Evolutionary conservation across 2,797 vertebrate species (phyloP), one percentile per base, ranked within the genome.

Genomic region (Trachops cirrhosus): DNA sequence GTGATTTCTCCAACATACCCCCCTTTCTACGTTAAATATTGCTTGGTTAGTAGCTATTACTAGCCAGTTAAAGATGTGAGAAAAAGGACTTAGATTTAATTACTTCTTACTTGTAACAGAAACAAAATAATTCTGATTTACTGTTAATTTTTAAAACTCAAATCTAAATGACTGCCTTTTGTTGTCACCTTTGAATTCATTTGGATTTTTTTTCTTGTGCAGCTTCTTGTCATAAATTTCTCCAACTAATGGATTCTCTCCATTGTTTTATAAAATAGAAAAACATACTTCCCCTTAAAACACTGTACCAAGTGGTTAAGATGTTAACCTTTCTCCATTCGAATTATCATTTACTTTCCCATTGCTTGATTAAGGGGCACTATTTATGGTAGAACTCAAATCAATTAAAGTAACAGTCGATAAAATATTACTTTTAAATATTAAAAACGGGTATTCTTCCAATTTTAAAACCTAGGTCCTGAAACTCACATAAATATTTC

Each of bases 311-410:
- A 50, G 12, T 95, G 96, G 98, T 97, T 98, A 97, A 97, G 94
- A 93, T 57, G 57, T 98, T 96, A 96, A 57, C 88, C 68, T 97
- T 97, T 97, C 97, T 97, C 96, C 26, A 22, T 64, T 94, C 59
- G 96, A 96, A 96, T 98, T 98, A 90, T 94, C 32, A 91, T 93
- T 97, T 97, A 97, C 93, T 86, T 93, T 62, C 83, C 44, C 67
- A 32, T 68, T 96, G 67, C 86, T 97, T 62, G 18, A 64, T 96
- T 97, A 95, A 16, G 83, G 92, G 91, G 4, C 41, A 8, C 1
- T 26, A 48, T 37, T 83, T 96, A 96, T 96, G 26, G 29, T 89
- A 92, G 32, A 79, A 84, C 19, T 85, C 39, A 83, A 90, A 71
- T 15, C 83, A 82, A 90, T 64, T 19, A 87, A 82, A 37, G 24